Base-by-base conservation (phyloP, 2,797 vertebrate species). In the Catamblyrhynchus diadema region DNA sequence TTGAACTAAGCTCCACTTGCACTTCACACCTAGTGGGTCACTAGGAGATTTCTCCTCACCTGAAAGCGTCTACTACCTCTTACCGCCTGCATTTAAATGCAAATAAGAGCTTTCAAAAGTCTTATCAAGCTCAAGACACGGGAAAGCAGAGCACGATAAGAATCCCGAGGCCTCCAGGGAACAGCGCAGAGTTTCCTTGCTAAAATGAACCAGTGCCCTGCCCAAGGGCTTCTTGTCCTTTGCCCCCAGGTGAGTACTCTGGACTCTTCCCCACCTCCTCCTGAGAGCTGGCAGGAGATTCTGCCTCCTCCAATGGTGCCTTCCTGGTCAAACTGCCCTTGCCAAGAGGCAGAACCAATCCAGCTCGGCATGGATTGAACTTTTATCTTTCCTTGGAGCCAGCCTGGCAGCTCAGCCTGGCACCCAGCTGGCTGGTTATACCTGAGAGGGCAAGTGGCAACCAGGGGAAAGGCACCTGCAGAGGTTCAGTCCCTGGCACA, bases 221-320 rank as follows among this genome's bases (percentile, higher is more conserved):
- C 35, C 57, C 54, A 54, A 54, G 20, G 7, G 6, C 3, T 78
- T 8, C 62, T 45, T 14, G 42, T 33, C 65, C 53, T 87, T 59
- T 64, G 61, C 19, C 30, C 69, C 32, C 24, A 53, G 42, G 19
- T 3, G 3, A 87, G n/a, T 0, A 20, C 44, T n/a, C 47, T 35
- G 59, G 12, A 39, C 48, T 74, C 33, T 39, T 30, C 37, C 37
- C 57, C 57, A 21, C 18, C 44, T 73, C 28, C 30, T 44, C 14
- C 54, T 2, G 13, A 21, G 32, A 67, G 75, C 57, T 51, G 14
- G 2, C 78, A 69, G 56, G 47, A 84, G 42, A 20, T 12, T 27
- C 16, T 24, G 33, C 10, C 45, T 65, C 51, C 60, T 65, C 35
- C 48, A 0, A 0, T 0, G 8, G 47, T 3, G 22, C 25, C 32